Evolutionary conservation across 2,888 invertebrate genomes (phyloP), one percentile per base, ranked within the genome.

Genomic region (Dilophus febrilis): DNA sequence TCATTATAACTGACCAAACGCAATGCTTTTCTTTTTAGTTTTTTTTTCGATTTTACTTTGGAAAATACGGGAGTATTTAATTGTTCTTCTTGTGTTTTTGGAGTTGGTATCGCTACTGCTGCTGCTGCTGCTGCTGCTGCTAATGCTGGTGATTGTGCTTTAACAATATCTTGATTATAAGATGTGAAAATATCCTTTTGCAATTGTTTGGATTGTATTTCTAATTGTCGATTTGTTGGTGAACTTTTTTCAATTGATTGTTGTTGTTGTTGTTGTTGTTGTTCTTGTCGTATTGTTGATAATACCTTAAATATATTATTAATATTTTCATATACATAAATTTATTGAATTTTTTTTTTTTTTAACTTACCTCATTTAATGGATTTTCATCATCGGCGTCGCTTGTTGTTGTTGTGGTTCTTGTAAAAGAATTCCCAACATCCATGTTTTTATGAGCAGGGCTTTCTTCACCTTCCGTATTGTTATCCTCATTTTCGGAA

Each of bases 401-500:
- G 22, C 22, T n/a, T n/a, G n/a, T n/a, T n/a, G n/a, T n/a, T n/a
- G n/a, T n/a, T n/a, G n/a, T n/a, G n/a, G n/a, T n/a, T n/a, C n/a
- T n/a, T n/a, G n/a, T n/a, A n/a, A n/a, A n/a, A n/a, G n/a, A n/a
- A n/a, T n/a, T n/a, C n/a, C n/a, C n/a, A n/a, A n/a, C n/a, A n/a
- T n/a, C n/a, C n/a, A n/a, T n/a, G n/a, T n/a, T n/a, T n/a, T n/a
- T n/a, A n/a, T n/a, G n/a, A n/a, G n/a, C 16, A 4, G 35, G 28
- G 13, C 32, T 28, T 26, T 34, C 26, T 61, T 53, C 51, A 12
- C 54, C 56, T 43, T 58, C 60, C 46, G 53, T 51, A 47, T 71
- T 70, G 40, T 70, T 68, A 16, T 85, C 86, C 59, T 88, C 88
- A 38, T 82, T 85, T 64, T 90, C 90, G 1, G 88, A 88, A 59